phyloP scores from a whole-genome alignment of 2,888 invertebrate species.

The Tachystola acroxantha region DNA sequence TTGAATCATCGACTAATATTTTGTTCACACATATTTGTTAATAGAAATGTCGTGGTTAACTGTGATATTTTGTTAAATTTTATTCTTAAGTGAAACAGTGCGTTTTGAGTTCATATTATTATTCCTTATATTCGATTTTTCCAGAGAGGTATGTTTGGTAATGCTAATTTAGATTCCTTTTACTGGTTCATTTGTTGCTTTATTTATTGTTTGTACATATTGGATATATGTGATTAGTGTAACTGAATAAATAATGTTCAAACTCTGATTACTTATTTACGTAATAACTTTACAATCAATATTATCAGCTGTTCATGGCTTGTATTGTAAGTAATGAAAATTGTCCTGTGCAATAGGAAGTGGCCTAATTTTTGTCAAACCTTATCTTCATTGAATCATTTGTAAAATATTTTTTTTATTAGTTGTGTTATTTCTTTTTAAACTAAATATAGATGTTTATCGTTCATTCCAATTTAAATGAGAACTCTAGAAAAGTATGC shows the following conservation, averaged over 20 bases:
- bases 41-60: constrained; percentile 72
- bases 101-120: constrained; percentile 49
- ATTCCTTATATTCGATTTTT: too few species aligned
- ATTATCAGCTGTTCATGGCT: constrained; percentile 18
- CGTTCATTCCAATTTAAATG: constrained; percentile 77
- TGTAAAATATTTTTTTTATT: constrained; percentile 61
- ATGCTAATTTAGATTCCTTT: constrained; percentile 38
- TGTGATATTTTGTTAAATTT: constrained; percentile 78
- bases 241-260: constrained; percentile 53
- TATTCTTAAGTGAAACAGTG: constrained; percentile 62
- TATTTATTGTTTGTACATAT: constrained; percentile 77
- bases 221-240: constrained; percentile 42
- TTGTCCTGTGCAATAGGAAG: constrained; percentile 66
- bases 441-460: constrained; percentile 69
- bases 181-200: constrained; percentile 62
- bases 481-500: constrained; percentile 68
- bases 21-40: constrained; percentile 52
- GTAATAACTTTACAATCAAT: constrained; percentile 25
- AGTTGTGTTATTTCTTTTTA: constrained; percentile 73
- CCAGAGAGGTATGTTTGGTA: constrained; percentile 35
- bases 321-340: constrained; percentile 31
- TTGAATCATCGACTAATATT: constrained; percentile 35
- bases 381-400: constrained; percentile 39
- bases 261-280: constrained; percentile 32
- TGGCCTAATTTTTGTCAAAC: constrained; percentile 45